Percentiles rank a stretch among this genome's conserved stretches.
These are phyloP conservation scores for Pogona vitticeps DNA, from an alignment of 2,113 vertebrate genomes.

Conservation along the genomic window DNA sequence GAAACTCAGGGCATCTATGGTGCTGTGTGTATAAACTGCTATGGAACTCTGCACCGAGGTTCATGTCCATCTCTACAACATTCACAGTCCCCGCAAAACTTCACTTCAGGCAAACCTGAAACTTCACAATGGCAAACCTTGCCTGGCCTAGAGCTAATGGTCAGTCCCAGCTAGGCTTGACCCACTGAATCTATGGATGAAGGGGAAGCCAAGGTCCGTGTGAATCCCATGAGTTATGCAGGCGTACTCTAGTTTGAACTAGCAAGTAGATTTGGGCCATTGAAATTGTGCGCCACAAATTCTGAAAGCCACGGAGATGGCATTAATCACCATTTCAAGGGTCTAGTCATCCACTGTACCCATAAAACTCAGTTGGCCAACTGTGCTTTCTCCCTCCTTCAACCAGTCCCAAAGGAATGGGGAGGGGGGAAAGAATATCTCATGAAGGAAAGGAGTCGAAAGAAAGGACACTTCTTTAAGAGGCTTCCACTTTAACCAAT, in stretches of 20 bases:
- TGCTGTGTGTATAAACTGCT: too few species aligned
- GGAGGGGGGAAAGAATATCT: constrained; percentile 12
- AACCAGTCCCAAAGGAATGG: constrained; percentile 54
- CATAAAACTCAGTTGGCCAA: background rate
- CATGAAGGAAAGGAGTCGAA: constrained; percentile 27
- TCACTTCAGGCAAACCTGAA: background rate
- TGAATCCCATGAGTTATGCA: too few species aligned
- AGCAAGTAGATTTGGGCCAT: background rate
- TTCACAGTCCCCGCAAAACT: background rate
- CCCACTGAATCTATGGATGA: too few species aligned
- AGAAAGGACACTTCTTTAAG: constrained; percentile 48
- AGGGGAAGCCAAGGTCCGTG: too few species aligned
- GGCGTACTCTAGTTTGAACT: too few species aligned
- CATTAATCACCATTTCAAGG: background rate
- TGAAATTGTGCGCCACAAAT: background rate
- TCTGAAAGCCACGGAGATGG: background rate
- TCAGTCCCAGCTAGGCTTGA: too few species aligned
- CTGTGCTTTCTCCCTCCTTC: background rate
- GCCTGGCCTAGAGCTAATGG: too few species aligned
- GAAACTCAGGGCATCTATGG: too few species aligned
- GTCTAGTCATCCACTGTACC: background rate
- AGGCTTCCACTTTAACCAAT: constrained; percentile 62
- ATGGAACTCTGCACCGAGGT: too few species aligned
- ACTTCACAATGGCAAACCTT: too few species aligned
- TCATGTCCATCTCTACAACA: too few species aligned